Conservation (phyloP, 2,797 vertebrate genomes). For the Glyptemys insculpta region DNA sequence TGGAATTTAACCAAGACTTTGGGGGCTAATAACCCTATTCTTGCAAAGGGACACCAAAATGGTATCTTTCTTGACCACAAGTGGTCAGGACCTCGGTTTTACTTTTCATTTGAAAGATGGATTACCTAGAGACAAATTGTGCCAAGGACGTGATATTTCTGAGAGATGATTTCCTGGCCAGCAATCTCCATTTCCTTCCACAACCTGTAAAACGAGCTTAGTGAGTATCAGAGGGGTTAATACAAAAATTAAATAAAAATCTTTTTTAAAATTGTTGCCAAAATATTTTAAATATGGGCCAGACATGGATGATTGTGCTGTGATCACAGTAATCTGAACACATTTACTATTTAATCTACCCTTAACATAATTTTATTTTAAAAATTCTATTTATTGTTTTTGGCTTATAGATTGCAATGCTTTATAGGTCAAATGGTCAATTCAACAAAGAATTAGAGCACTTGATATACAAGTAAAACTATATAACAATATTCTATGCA, state of each 20-base stretch:
- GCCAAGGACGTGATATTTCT: slow-evolving; percentile 63
- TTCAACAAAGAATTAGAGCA: background rate
- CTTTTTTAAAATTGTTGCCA: background rate
- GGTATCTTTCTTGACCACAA: slow-evolving; percentile 61
- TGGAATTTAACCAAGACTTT: slow-evolving; percentile 67
- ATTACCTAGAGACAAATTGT: slow-evolving; percentile 54
- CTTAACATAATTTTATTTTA: background rate
- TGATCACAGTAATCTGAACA: background rate
- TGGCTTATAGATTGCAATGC: background rate
- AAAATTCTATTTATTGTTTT: background rate
- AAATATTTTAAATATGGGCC: background rate
- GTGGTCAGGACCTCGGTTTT: slow-evolving; percentile 45
- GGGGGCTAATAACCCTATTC: slow-evolving; percentile 66
- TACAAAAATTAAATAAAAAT: fast-evolving
- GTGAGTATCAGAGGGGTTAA: background rate
- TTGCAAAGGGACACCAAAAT: slow-evolving; percentile 63
- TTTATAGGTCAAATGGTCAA: background rate
- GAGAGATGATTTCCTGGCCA: slow-evolving; percentile 55
- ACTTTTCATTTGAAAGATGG: slow-evolving; percentile 50
- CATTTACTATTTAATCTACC: background rate
- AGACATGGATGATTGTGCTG: background rate
- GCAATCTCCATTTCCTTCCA: slow-evolving; percentile 45
- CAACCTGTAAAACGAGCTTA: slow-evolving; percentile 33
- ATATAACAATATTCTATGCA: background rate
- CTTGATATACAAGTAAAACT: slow-evolving; percentile 8